Evolutionary conservation across 1,140 invertebrate species (phyloP), one percentile per base, ranked within the genome.

Genomic region (Cardiocondyla obscurior): DNA sequence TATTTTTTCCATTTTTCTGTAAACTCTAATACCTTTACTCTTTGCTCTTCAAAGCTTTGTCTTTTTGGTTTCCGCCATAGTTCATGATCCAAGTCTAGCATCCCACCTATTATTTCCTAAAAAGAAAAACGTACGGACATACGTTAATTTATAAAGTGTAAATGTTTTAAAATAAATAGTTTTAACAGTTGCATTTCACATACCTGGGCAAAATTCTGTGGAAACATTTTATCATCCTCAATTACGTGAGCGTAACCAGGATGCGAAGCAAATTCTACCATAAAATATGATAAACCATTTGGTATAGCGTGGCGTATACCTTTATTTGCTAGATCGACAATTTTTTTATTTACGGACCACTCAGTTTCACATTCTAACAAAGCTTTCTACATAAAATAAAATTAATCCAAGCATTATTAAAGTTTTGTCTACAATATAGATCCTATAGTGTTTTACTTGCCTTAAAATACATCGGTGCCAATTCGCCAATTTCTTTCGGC

Each of bases 381-480:
- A 0, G 98, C 98, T 96, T 99, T 99, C 96, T 97, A 85, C 19
- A n/a, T n/a, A n/a, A n/a, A 93, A 90, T 74, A 46, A 3, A 98
- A 91, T n/a, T n/a, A n/a, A n/a, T n/a, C 99, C 99, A 94, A 98
- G 99, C 39, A 42, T 10, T 42, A 42, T 42, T 10, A 42, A 42
- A 42, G 39, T 42, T 42, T 42, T 1, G 12, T 42, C 12, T 1
- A 42, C 39, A 7, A 42, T 10, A 42, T 12, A 1, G 5, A 42
- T 42, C 14, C 30, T 28, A 1, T 36, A n/a, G 7, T 49, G 16
- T 46, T 42, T 0, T 14, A 88, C 28, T 88, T 91, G 96, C 96
- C 93, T 99, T 99, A 91, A 99, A 99, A 94, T 99, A 99, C 84
- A 99, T 99, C 1, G 98, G 98, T 12, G 98, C 97, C 90, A 97